Conservation (phyloP, 2,888 invertebrate genomes). For the Arge pagana region DNA sequence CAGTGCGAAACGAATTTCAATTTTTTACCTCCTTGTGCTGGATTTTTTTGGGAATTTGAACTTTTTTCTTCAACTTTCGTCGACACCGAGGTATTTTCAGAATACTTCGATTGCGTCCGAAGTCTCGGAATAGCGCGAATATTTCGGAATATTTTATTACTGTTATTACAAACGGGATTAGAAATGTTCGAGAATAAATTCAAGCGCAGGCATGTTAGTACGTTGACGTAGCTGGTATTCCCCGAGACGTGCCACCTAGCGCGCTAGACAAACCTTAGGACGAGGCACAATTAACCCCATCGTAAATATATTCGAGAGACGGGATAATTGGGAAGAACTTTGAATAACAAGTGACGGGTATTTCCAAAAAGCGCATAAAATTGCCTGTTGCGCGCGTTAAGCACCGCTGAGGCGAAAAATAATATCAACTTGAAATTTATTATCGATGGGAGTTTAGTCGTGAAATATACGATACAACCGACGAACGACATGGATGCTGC, state of each 20-base stretch:
- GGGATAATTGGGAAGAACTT: not conserved
- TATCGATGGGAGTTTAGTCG: not conserved
- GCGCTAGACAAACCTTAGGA: slow-evolving; percentile 6
- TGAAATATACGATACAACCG: slow-evolving; percentile 6
- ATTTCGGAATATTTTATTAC: too few species aligned
- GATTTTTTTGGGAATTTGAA: too few species aligned
- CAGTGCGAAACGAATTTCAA: slow-evolving; percentile 6
- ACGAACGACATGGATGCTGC: slow-evolving; percentile 11
- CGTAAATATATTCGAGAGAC: slow-evolving; percentile 5
- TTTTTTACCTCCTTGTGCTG: too few species aligned
- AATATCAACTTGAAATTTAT: slow-evolving; percentile 6
- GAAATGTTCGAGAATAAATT: too few species aligned
- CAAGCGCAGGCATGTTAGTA: too few species aligned
- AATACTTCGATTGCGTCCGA: too few species aligned
- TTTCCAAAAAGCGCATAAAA: not conserved
- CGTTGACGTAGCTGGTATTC: slow-evolving; percentile 11
- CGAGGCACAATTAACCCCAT: slow-evolving; percentile 13
- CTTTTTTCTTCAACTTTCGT: too few species aligned
- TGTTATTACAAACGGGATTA: too few species aligned
- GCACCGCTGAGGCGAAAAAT: not conserved
- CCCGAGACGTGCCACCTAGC: not conserved
- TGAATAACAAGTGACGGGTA: slow-evolving; percentile 1
- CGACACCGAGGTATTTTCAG: too few species aligned
- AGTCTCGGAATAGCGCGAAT: too few species aligned
- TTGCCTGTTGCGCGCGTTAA: not conserved